Evolutionary conservation across 2,888 invertebrate genomes (phyloP).

Genomic region (Corythucha ciliata): DNA sequence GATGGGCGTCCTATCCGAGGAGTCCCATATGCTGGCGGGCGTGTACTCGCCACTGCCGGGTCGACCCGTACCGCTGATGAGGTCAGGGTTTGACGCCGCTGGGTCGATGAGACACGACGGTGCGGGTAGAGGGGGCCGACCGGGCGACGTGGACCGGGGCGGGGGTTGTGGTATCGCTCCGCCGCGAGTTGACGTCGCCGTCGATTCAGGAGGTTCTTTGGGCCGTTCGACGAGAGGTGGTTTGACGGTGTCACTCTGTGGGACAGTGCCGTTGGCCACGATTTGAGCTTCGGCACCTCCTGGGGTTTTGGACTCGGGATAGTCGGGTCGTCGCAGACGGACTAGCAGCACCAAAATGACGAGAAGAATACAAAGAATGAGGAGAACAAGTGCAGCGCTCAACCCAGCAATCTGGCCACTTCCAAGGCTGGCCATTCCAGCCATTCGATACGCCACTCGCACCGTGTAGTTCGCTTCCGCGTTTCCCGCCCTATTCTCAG

Average conservation of each 20-base stretch:
- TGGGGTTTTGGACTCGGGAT: constrained; percentile 46
- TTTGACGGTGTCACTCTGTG: constrained; percentile 26
- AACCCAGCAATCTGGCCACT: constrained; percentile 78
- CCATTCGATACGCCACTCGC: constrained; percentile 65
- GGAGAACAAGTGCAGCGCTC: constrained; percentile 68
- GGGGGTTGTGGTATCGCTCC: no score
- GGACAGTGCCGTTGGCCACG: constrained; percentile 45
- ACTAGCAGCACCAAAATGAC: constrained; percentile 64
- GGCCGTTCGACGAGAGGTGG: constrained; percentile 27
- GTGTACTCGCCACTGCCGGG: constrained; percentile 70
- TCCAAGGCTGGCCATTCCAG: constrained; percentile 70
- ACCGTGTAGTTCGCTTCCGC: constrained; percentile 83
- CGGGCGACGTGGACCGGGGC: constrained; percentile 15
- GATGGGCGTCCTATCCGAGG: constrained; percentile 63
- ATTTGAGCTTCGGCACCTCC: constrained; percentile 64
- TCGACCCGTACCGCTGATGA: constrained; percentile 68
- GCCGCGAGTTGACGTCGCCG: no score
- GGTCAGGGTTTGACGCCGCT: constrained; percentile 55
- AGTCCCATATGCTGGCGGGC: constrained; percentile 49
- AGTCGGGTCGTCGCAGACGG: constrained; percentile 57
- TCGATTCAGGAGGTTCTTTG: no score
- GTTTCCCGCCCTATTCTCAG: constrained; percentile 79
- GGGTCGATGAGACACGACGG: not conserved
- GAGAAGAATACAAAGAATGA: constrained; percentile 64
- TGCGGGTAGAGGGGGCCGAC: constrained; percentile 6